A percentile compares a stretch with the other conserved stretches of the same genome.
Evolutionary conservation across 2,797 vertebrate species (phyloP).

Genomic region (Syngnathus acus): DNA sequence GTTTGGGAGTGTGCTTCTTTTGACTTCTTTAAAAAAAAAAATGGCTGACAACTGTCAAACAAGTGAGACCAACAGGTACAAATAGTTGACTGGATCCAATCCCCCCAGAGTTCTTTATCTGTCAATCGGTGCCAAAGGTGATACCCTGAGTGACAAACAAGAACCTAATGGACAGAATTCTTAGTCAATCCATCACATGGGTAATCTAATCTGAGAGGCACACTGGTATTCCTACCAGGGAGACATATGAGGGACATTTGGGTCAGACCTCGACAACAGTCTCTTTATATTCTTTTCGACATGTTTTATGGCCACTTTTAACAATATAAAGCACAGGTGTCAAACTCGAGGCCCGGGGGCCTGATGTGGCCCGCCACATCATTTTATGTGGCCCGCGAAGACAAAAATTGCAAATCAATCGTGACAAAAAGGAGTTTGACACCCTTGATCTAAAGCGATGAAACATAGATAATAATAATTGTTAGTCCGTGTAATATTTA

Average conservation of each 20-base stretch:
- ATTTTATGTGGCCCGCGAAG: no score
- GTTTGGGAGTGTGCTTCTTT: not conserved
- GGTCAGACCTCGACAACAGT: not conserved
- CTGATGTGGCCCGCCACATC: no score
- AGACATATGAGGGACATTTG: not conserved
- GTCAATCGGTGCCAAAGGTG: slow-evolving; percentile 48
- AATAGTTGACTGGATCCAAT: slow-evolving; percentile 27
- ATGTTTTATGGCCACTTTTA: not conserved
- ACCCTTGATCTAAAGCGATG: not conserved
- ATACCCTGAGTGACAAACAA: slow-evolving; percentile 54
- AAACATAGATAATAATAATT: not conserved
- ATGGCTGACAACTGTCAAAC: not conserved
- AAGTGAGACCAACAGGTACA: slow-evolving; percentile 20
- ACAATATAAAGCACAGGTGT: no score
- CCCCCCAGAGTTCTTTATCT: slow-evolving; percentile 36
- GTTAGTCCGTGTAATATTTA: not conserved
- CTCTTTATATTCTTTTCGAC: not conserved
- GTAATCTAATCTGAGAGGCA: slow-evolving; percentile 49
- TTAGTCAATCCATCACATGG: slow-evolving; percentile 44
- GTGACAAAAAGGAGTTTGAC: no score
- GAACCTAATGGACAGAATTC: slow-evolving; percentile 25
- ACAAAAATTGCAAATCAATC: no score
- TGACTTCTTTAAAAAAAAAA: not conserved
- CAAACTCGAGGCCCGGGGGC: no score
- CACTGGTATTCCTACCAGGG: slow-evolving; percentile 13